These are phyloP conservation scores for Muschampia plurimacula DNA, from an alignment of 2,888 invertebrate species.

Conservation along the genomic window DNA sequence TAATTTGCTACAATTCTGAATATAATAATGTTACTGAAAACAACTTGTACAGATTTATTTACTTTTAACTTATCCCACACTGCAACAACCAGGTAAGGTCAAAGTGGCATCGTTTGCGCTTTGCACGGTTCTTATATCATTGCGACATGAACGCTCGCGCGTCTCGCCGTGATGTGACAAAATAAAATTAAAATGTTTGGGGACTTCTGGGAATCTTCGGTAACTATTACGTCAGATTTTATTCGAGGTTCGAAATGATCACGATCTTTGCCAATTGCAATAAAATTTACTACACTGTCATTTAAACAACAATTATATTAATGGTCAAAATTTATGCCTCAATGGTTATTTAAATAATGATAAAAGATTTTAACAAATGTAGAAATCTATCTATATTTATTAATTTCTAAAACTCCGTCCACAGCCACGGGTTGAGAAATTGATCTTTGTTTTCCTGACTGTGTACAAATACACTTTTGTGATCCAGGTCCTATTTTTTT, in stretches of 20 bases:
- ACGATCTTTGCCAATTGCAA: constrained; percentile 6
- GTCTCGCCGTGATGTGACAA: constrained; percentile 51
- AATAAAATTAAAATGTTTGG: constrained; percentile 46
- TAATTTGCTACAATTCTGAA: neutral
- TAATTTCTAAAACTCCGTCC: constrained; percentile 63
- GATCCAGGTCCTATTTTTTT: constrained; percentile 53
- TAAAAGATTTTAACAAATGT: neutral
- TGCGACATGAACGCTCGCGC: constrained; percentile 59
- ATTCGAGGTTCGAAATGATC: constrained; percentile 24
- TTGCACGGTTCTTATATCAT: constrained; percentile 61
- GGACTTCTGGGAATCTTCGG: constrained; percentile 34
- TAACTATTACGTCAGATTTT: constrained; percentile 26
- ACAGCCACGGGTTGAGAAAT: constrained; percentile 57
- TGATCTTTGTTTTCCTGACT: constrained; percentile 44
- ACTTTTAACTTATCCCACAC: constrained; percentile 40
- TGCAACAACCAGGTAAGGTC: constrained; percentile 61
- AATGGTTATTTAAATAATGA: too few relatives aligned
- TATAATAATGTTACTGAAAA: neutral
- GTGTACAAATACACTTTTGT: constrained; percentile 58
- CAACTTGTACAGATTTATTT: neutral
- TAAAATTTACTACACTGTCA: constrained; percentile 23
- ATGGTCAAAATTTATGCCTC: neutral
- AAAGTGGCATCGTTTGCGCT: constrained; percentile 71
- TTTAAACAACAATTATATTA: neutral
- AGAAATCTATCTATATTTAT: constrained; percentile 52